Conservation (phyloP, 2,888 invertebrate species). For the Hanleya hanleyi region DNA sequence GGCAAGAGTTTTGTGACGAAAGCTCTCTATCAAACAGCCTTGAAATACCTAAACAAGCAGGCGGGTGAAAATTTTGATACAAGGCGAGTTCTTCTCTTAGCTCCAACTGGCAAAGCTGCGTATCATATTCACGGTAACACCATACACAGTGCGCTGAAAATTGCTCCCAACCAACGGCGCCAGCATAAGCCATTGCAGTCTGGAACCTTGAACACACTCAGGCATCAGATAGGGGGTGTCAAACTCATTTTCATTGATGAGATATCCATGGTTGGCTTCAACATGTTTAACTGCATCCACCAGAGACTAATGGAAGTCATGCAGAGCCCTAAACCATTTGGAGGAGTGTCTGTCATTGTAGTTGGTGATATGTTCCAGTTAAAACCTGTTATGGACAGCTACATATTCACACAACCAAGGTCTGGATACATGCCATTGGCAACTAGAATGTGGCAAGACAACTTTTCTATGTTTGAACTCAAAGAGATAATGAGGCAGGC, state of each 20-base stretch:
- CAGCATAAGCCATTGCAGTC: conserved; percentile 12
- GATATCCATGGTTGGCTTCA: conserved; percentile 25
- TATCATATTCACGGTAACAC: conserved; percentile 22
- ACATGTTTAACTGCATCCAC: conserved; percentile 28
- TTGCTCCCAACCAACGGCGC: conserved; percentile 19
- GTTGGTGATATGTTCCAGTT: conserved; percentile 40
- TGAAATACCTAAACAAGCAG: conserved; percentile 21
- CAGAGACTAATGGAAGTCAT: conserved; percentile 15
- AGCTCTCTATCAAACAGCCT: conserved; percentile 38
- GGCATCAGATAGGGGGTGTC: conserved; percentile 8
- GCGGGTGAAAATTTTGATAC: conserved; percentile 23
- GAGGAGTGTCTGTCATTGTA: conserved; percentile 20
- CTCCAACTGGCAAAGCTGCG: conserved; percentile 27
- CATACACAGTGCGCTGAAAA: conserved; percentile 18
- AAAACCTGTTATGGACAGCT: conserved; percentile 33
- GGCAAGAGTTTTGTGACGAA: conserved; percentile 38
- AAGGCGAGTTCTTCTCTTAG: conserved; percentile 16
- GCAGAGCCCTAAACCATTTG: conserved; percentile 7
- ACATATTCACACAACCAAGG: conserved; percentile 17
- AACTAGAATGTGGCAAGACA: conserved; percentile 29
- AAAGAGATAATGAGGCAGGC: conserved; percentile 34
- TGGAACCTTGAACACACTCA: conserved; percentile 19
- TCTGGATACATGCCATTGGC: conserved; percentile 22
- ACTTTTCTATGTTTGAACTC: conserved; percentile 29
- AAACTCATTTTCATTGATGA: conserved; percentile 28